A percentile compares a stretch with the other conserved stretches of the same genome.
phyloP scores from a whole-genome alignment of 2,113 vertebrate genomes.

The Microcebus lehilahytsara region DNA sequence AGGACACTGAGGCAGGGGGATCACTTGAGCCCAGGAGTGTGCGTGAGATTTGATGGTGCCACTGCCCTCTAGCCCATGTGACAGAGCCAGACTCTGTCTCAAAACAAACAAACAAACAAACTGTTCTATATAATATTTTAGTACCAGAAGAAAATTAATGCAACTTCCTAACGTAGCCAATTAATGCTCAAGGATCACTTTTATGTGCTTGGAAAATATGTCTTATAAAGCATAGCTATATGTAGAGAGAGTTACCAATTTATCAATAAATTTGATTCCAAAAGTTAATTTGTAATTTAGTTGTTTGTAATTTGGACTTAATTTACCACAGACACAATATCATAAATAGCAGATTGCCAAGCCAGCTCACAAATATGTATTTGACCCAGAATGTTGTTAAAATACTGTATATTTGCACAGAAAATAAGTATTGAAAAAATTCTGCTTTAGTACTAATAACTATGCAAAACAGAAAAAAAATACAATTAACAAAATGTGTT shows the following conservation, averaged over 20 bases:
- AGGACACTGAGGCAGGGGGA: no score
- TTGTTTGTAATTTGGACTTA: background rate
- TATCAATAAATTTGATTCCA: background rate
- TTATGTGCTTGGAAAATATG: background rate
- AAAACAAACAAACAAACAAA: no score
- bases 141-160: slow-evolving; percentile 17
- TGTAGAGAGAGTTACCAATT: background rate
- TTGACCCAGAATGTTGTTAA: background rate
- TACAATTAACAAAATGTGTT: background rate
- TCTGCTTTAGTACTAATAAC: background rate
- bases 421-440: background rate
- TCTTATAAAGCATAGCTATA: background rate
- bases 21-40: no score
- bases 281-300: background rate
- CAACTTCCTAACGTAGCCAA: background rate
- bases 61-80: no score
- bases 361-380: background rate
- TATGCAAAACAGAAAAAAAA: background rate
- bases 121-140: slow-evolving; percentile 9
- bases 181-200: slow-evolving; percentile 1
- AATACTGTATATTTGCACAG: background rate
- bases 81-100: no score
- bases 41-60: no score
- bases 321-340: background rate
- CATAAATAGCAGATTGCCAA: background rate